phyloP scores from a whole-genome alignment of 2,888 invertebrate genomes.

The Blastobasis adustella region DNA sequence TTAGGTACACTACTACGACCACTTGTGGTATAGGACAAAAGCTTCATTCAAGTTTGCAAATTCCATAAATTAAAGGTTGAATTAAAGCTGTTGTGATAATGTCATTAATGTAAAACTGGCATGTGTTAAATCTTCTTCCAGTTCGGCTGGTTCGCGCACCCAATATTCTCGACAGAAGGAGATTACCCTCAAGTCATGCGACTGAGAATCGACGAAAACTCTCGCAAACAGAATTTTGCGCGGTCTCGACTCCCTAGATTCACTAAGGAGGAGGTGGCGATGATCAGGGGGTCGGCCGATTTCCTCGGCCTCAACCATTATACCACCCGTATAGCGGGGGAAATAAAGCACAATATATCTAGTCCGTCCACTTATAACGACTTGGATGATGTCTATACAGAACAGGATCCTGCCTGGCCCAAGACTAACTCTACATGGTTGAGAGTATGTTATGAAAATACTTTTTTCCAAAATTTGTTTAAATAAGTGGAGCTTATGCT shows the following conservation, averaged over 20 bases:
- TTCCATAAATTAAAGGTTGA: no score
- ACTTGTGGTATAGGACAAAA: no score
- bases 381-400: conserved; percentile 35
- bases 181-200: conserved; percentile 81
- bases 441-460: conserved; percentile 37
- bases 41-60: no score
- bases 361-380: conserved; percentile 55
- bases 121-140: conserved; percentile 32
- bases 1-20: no score
- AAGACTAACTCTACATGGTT: conserved; percentile 65
- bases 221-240: conserved; percentile 71
- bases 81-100: no score
- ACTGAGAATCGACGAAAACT: conserved; percentile 70
- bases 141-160: conserved; percentile 80
- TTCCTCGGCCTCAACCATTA: conserved; percentile 86
- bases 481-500: not conserved
- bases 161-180: conserved; percentile 76
- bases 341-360: conserved; percentile 27
- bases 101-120: no score
- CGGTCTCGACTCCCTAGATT: conserved; percentile 78
- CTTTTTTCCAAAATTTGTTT: not conserved
- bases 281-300: conserved; percentile 72
- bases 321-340: conserved; percentile 68
- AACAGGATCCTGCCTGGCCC: conserved; percentile 65
- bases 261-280: conserved; percentile 61